Base-by-base conservation (phyloP, 2,113 vertebrate genomes). In the Felis chaus region DNA sequence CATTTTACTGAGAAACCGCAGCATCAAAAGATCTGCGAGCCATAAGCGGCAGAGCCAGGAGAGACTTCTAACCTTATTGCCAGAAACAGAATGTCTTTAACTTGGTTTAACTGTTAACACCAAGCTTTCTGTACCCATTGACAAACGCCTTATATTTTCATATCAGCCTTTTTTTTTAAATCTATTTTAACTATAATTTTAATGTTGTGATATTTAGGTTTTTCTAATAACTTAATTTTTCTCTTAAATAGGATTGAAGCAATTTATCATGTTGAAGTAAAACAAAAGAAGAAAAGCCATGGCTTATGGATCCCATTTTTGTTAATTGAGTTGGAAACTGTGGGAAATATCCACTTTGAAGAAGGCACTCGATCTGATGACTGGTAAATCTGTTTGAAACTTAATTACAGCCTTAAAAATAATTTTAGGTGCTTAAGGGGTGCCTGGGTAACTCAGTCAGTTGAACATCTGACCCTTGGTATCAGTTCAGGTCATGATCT, bases 341-440 rank as follows among this genome's bases (percentile, higher is more conserved):
- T 99, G 89, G 99, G 99, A 95, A 99, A 99, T 92, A 98, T 99
- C 96, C 98, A 98, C 80, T 99, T 99, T 97, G 99, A 99, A 97
- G 99, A 99, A 97, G 99, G 98, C 87, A 98, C 98, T 91, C 95
- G 97, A 91, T 98, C 98, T 63, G 99, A 99, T 94, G 97, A 98
- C 41, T 99, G 99, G 99, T 99, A 99, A 98, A 85, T 82, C 66
- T 96, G 21, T 96, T 92, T 96, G 69, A 97, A 74, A 81, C 89
- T 73, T 92, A 86, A 8, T 73, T 41, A 89, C 55, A 57, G 12
- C 18, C 96, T 97, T 87, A 41, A 93, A 97, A 86, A 71, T 84
- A 84, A 76, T 71, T 76, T 87, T 73, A 55, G 53, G 27, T 93
- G 73, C 55, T 93, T 68, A 76, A 76, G 48, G 39, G 53, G 27